Evolutionary conservation across 2,888 invertebrate species (phyloP), one percentile per base, ranked within the genome.

Genomic region (Pegoplata infirma): DNA sequence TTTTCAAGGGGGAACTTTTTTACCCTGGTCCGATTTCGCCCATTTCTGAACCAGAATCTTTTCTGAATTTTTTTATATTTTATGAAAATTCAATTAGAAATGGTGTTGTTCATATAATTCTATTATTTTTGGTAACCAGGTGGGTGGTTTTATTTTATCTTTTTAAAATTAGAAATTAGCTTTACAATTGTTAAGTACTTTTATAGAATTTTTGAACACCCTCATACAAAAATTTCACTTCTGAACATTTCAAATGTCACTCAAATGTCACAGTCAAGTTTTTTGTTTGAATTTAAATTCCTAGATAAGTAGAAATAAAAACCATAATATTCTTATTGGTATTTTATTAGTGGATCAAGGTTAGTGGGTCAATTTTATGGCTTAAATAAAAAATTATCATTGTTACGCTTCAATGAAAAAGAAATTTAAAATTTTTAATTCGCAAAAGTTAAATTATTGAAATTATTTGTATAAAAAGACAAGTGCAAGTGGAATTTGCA

Each of bases 181-280:
- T 40, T 10, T n/a, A 40, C 36, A 12, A n/a, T 40, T 73, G 63
- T 58, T 77, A 69, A 78, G 78, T 74, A 78, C 74, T 69, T 69
- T 68, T 21, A 40, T 74, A 78, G 78, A 78, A 78, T 78, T 69
- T 69, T 68, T 21, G 40, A 78, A 58, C 59, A 78, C 78, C 78
- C 78, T 55, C 74, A 78, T 78, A n/a, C n/a, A n/a, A n/a, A n/a
- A 28, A 23, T 40, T 59, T 40, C 46, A 58, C 58, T 25, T 28
- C 66, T 56, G n/a, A n/a, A n/a, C 61, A 67, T 55, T 73, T 68
- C n/a, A 36, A 63, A 64, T 68, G 68, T 68, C 77, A 77, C 16
- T 73, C 68, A 77, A n/a, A 32, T 77, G 63, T 63, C 46, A 53
- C 21, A 55, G 44, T 64, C 46, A 55, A 32, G 16, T 47, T 1